Base-by-base conservation (phyloP, 2,113 vertebrate genomes). In the Chinchilla lanigera region DNA sequence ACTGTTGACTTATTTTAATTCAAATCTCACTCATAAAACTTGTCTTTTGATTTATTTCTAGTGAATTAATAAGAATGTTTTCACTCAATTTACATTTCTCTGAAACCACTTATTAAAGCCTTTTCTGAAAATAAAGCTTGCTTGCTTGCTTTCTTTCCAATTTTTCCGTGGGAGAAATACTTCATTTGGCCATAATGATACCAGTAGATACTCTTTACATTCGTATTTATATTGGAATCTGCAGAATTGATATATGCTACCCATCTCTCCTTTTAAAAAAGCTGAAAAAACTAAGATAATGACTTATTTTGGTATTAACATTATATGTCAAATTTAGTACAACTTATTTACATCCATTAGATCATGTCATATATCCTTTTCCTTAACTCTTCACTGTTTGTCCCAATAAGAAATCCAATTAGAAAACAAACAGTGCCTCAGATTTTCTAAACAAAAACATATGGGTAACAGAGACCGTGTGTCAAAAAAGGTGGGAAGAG, bases 51-150 rank as follows among this genome's bases (percentile, higher is more conserved):
- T 50, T 75, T 96, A 87, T 94, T 77, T 84, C 73, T 92, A 90
- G n/a, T 96, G 54, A 96, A 90, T 94, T 96, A 91, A 78, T 10
- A 97, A 92, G 47, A 93, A 84, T 94, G 17, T 88, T 95, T 94
- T 78, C 5, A 69, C 20, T 58, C 7, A 41, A 90, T 50, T 85
- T 95, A 35, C 88, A 17, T 90, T 96, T 95, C 52, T 86, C 38
- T 54, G 47, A 86, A 86, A 65, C 54, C 24, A 7, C 30, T 77
- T 93, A 56, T 91, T 69, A 96, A 93, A 96, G 13, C 14, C 24
- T 94, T 44, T 19, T 94, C 77, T 26, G 95, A 86, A 96, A 95
- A 47, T 94, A 95, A 94, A 96, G 84, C 89, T 44, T 17, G 1
- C 60, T 26, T 61, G 26, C 60, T 61, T 44, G 61, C n/a, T 33